phyloP scores from a whole-genome alignment of 2,797 vertebrate genomes.

The Phataginus tricuspis region DNA sequence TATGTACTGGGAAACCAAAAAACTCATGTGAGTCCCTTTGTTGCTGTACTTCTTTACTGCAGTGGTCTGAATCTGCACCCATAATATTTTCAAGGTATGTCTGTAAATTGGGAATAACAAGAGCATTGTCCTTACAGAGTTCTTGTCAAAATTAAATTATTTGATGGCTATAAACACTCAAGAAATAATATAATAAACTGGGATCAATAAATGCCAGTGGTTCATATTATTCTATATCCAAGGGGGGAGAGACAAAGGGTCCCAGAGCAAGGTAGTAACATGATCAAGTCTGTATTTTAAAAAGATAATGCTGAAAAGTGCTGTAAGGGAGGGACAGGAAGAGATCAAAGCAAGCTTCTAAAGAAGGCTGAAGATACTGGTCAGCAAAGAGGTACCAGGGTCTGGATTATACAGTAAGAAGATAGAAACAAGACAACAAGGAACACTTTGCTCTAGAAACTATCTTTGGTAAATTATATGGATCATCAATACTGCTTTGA shows the following conservation, averaged over 20 bases:
- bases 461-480: not conserved
- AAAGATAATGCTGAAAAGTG: not conserved
- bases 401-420: conserved; percentile 15
- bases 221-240: conserved; percentile 10
- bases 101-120: not conserved
- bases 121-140: not conserved
- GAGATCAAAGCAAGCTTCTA: not conserved
- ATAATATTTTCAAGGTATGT: not conserved
- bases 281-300: not conserved
- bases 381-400: not conserved
- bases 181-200: not conserved
- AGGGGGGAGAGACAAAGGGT: not conserved
- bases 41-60: no score
- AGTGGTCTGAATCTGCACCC: no score
- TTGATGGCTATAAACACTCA: not conserved
- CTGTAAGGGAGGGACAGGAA: not conserved
- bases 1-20: no score
- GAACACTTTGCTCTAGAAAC: not conserved
- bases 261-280: not conserved
- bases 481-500: not conserved
- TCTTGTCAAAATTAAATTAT: conserved; percentile 35
- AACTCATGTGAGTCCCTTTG: no score
- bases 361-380: not conserved
- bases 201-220: conserved; percentile 10
- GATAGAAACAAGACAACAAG: not conserved